Base-by-base conservation (phyloP, 1,140 invertebrate genomes). In the Drosophila burlai region DNA sequence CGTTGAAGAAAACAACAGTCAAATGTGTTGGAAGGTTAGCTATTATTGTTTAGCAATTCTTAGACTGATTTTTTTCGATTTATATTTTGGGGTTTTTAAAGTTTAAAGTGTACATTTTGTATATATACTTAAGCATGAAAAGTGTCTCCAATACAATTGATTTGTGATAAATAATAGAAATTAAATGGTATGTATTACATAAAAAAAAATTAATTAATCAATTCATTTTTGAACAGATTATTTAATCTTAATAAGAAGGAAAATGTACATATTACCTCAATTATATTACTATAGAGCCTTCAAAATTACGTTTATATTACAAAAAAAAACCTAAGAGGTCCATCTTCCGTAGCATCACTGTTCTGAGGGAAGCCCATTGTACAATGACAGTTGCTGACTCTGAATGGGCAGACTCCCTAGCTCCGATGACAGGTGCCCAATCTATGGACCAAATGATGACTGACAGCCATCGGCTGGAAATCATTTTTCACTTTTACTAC, bases 401-500 rank as follows among this genome's bases (percentile, higher is more conserved):
- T 64, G 73, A 77, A 77, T 68, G 73, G 45, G 5, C 36, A 31
- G 11, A 13, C 61, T 49, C 11, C 62, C 49, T 50, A 49, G 57
- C 24, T 18, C 45, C 29, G 49, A 54, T 63, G 75, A 82, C 83
- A 87, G 83, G 84, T 87, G 83, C 80, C 78, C 72, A 87, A 81
- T 81, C 78, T 71, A 74, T 84, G 80, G 81, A 66, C 52, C 76
- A 80, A 73, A 40, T 76, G 69, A 62, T 49, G 49, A 45, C 49
- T 66, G 76, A 43, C 65, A 54, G 61, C 69, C 62, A 76, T 49
- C 40, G 55, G 31, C 47, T 46, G 40, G 34, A 63, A 89, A 76
- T 78, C 78, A 77, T 81, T 76, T 87, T 87, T 87, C 84, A 87
- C 84, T 87, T 87, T 87, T 87, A 87, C 84, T 89, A 89, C 84